Base-by-base conservation (phyloP, 2,113 vertebrate genomes). In the Megaptera novaeangliae region DNA sequence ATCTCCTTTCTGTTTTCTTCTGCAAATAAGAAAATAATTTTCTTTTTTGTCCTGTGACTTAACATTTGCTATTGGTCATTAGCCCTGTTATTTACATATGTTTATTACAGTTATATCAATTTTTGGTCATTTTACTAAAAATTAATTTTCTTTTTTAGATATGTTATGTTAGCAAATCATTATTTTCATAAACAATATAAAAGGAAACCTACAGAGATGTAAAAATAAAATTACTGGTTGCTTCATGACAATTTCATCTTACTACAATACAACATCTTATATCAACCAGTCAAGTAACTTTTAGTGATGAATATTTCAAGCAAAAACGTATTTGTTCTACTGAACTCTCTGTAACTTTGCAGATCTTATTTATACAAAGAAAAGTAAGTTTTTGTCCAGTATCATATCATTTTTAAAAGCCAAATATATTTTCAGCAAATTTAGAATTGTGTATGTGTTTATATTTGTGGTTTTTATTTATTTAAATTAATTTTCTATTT, bases 351-450 rank as follows among this genome's bases (percentile, higher is more conserved):
- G 10, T 34, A 59, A 25, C 8, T 83, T 17, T 93, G 23, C 23
- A 71, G 25, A 63, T 25, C 13, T 88, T 49, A 59, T 18, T 80
- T 92, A 69, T 82, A 75, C 25, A 80, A 82, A 91, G 31, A 89
- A 44, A 63, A 39, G 23, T 3, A 68, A 41, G 0, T 23, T 85
- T 86, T 39, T 44, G 2, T 69, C 49, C 83, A 29, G 1, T 55
- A 6, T 64, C 27, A 31, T 44, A 41, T 49, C 18, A 74, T 29
- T 85, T 66, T 23, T 46, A 68, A 92, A 80, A 74, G 2, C 0
- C 23, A 88, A 18, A 29, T 68, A 27, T 41, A 2, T 68, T 82
- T 81, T 71, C 6, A 92, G 23, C 6, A 84, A 75, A 69, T 41
- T 87, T 92, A 49, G 31, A 78, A 61, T 68, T 75, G 4, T 59